Base-by-base conservation (phyloP, 2,113 vertebrate genomes). In the Austrofundulus limnaeus region DNA sequence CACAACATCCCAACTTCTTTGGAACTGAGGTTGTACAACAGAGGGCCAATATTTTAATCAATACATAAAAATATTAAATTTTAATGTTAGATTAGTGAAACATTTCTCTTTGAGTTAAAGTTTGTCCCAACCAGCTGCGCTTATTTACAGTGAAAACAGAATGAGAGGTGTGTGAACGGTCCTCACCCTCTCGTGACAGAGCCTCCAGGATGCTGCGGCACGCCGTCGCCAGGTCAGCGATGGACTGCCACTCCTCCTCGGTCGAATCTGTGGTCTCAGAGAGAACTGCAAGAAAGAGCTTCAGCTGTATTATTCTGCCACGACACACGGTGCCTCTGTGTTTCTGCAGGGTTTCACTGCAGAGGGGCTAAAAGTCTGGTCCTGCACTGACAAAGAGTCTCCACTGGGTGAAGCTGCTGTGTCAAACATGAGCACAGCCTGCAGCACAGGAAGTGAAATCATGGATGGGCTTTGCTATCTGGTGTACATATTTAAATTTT, bases 161-260 rank as follows among this genome's bases (percentile, higher is more conserved):
- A 31, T 21, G 13, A 61, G 19, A 63, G n/a, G 37, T 14, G 24
- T 49, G 25, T 49, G 34, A 12, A 20, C 16, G n/a, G 9, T 60
- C 9, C 89, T 92, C 71, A 96, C 95, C 95, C 68, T 96, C 94
- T 73, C 83, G 89, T 12, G 94, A 94, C 75, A 97, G 86, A 0
- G 94, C 94, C 75, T 96, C 94, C 65, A 95, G 81, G 75, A 97
- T 95, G 83, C 82, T 94, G 69, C 92, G 93, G 76, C 95, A 97
- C 39, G 94, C 92, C 1, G 92, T 91, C 8, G 94, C 94, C 34
- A 97, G 89, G 75, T 94, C 93, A 0, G 95, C 90, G 49, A 97
- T 95, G 49, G 94, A 95, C 84, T 94, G 93, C 95, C 95, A 97
- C 79, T 96, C 95, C 4, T 95, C 94, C 41, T 96, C 94, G 5